A percentile compares a stretch with the other conserved stretches of the same genome.
phyloP scores from a whole-genome alignment of 2,797 vertebrate species.

The Tamandua tetradactyla region DNA sequence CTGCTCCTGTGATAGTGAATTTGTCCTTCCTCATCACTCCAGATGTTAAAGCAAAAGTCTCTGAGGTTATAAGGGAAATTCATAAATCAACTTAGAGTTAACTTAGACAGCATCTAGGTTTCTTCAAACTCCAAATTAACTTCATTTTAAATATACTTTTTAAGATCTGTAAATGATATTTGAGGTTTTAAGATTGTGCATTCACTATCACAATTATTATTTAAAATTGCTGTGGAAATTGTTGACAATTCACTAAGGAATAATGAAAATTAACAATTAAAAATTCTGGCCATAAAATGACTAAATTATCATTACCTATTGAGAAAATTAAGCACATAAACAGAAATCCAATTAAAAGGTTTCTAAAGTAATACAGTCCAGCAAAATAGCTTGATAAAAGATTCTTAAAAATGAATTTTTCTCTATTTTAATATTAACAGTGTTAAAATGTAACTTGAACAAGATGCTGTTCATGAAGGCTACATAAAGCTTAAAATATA shows the following conservation, averaged over 20 bases:
- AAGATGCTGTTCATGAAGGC: neutral
- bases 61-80: neutral
- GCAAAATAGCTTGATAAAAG: neutral
- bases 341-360: constrained; percentile 12
- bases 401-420: neutral
- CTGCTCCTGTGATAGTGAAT: neutral
- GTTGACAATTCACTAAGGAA: neutral
- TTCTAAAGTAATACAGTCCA: neutral
- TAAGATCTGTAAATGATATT: neutral
- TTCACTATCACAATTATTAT: neutral
- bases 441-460: constrained; percentile 21
- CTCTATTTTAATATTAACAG: constrained; percentile 1
- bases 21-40: neutral
- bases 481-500: neutral
- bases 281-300: neutral
- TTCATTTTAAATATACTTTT: neutral
- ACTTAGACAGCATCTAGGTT: neutral
- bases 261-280: neutral
- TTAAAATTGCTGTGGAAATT: constrained; percentile 20
- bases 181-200: neutral
- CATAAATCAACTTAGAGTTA: neutral
- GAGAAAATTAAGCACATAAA: constrained; percentile 9
- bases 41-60: neutral
- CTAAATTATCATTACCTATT: neutral
- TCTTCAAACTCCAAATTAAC: neutral